phyloP scores from a whole-genome alignment of 1,140 invertebrate genomes.

The Diorhabda carinulata region DNA sequence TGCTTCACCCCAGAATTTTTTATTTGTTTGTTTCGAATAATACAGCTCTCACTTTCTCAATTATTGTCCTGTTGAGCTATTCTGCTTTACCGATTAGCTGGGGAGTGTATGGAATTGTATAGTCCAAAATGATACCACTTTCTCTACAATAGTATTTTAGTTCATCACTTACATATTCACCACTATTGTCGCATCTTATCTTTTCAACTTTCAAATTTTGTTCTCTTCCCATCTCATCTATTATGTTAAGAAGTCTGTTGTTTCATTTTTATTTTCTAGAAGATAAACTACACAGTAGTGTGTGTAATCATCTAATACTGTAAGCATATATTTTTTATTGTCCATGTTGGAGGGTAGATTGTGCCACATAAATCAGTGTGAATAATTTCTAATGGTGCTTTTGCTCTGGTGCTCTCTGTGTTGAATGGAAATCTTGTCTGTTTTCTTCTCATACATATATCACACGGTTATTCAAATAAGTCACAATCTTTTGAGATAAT shows the following conservation, averaged over 20 bases:
- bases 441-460: constrained; percentile 32
- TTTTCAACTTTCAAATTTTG: constrained; percentile 12
- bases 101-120: constrained; percentile 39
- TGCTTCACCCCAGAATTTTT: constrained; percentile 42
- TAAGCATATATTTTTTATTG: constrained; percentile 41
- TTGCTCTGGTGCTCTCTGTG: constrained; percentile 22
- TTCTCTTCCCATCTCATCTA: constrained; percentile 7
- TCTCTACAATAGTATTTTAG: constrained; percentile 29
- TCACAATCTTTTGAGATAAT: constrained; percentile 7
- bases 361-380: too few species aligned
- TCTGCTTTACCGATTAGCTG: constrained; percentile 47
- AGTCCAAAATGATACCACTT: constrained; percentile 26
- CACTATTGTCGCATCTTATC: constrained; percentile 20
- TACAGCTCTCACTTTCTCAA: constrained; percentile 41
- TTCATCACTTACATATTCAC: constrained; percentile 30
- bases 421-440: constrained; percentile 36
- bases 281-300: too few species aligned
- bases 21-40: constrained; percentile 24
- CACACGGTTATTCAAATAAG: constrained; percentile 19
- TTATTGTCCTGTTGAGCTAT: constrained; percentile 43
- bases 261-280: too few species aligned
- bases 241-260: constrained; percentile 28
- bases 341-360: constrained; percentile 30
- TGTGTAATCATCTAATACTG: constrained; percentile 41
- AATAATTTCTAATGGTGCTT: too few species aligned